phyloP scores from a whole-genome alignment of 2,113 vertebrate genomes.

The Stomatorhinus ivindoensis region DNA sequence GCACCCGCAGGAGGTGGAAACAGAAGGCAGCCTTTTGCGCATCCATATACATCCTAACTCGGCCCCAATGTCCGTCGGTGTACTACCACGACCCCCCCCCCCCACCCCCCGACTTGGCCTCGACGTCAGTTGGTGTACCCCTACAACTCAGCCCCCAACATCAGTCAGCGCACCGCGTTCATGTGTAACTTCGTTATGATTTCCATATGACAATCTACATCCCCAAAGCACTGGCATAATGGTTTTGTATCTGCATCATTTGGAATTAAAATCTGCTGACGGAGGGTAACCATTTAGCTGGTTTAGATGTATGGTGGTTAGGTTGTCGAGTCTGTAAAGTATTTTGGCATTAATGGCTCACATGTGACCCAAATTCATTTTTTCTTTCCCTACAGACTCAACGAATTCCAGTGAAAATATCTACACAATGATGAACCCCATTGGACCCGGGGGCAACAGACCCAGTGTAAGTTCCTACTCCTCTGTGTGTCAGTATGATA shows the following conservation, averaged over 20 bases:
- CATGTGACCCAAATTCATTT: neutral
- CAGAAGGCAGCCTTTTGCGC: neutral
- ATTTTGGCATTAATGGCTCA: neutral
- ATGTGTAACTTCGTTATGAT: neutral
- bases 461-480: conserved; percentile 62
- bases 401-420: conserved; percentile 88
- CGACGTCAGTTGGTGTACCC: neutral
- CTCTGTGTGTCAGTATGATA: neutral
- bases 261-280: neutral
- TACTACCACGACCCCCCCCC: neutral
- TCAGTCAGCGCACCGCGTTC: neutral
- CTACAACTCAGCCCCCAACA: neutral
- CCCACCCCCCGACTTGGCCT: neutral
- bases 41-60: neutral
- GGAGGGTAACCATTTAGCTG: neutral
- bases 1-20: neutral
- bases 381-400: conserved; percentile 57
- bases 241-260: neutral
- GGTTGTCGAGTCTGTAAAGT: neutral
- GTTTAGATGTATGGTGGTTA: neutral
- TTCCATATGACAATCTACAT: neutral
- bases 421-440: conserved; percentile 85
- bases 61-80: neutral
- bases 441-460: conserved; percentile 68
- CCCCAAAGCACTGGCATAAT: neutral